Evolutionary conservation across 1,140 invertebrate genomes (phyloP).

Genomic region (Mizuhopecten yessoensis): DNA sequence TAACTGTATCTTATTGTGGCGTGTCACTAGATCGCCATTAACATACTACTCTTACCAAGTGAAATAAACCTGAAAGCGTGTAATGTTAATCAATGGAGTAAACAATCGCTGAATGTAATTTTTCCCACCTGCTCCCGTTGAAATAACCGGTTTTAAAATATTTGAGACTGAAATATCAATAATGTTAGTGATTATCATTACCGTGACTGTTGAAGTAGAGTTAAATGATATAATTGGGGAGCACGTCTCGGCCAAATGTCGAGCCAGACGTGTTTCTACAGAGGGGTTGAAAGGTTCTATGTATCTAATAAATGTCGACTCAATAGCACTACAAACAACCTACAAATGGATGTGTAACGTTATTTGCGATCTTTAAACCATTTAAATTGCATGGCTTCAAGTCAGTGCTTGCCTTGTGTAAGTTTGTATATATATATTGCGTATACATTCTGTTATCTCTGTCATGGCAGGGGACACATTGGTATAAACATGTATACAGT

Average conservation of each 20-base stretch:
- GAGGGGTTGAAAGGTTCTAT: not conserved
- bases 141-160: not conserved
- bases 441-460: not conserved
- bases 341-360: not conserved
- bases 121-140: not conserved
- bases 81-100: not conserved
- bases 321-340: not conserved
- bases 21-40: not conserved
- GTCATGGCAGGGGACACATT: not conserved
- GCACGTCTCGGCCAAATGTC: not conserved
- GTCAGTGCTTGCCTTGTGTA: not conserved
- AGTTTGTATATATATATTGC: not conserved
- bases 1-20: not conserved
- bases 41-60: not conserved
- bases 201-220: not conserved
- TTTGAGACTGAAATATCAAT: not conserved
- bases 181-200: not conserved
- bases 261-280: not conserved
- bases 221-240: not conserved
- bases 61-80: not conserved
- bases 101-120: not conserved
- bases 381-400: conserved; percentile 4
- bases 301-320: not conserved
- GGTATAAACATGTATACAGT: not conserved
- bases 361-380: not conserved